phyloP scores from a whole-genome alignment of 1,140 invertebrate species.

The Papilio polyxenes region DNA sequence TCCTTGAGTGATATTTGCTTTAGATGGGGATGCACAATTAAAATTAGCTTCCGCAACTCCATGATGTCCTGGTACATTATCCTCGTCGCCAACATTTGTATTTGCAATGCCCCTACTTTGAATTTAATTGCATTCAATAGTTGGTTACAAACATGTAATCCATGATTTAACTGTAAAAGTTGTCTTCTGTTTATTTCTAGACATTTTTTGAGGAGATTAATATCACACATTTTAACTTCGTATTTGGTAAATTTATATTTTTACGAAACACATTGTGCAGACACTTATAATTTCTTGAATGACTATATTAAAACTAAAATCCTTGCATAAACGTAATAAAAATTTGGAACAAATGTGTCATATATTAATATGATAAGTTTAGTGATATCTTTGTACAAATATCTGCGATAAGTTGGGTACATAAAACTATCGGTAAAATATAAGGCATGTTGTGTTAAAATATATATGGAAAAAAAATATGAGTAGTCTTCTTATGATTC shows the following conservation, averaged over 20 bases:
- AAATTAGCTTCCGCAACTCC: conserved; percentile 60
- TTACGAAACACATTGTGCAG: neutral
- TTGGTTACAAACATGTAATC: conserved; percentile 51
- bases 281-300: neutral
- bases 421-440: conserved; percentile 24
- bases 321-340: neutral
- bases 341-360: conserved; percentile 26
- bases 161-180: conserved; percentile 50
- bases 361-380: conserved; percentile 32
- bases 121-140: conserved; percentile 56
- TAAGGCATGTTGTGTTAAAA: neutral
- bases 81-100: conserved; percentile 55
- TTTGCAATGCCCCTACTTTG: conserved; percentile 52
- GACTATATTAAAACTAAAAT: neutral
- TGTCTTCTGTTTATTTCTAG: conserved; percentile 51
- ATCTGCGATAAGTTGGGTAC: conserved; percentile 5
- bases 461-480: neutral
- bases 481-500: neutral
- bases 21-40: conserved; percentile 55
- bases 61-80: conserved; percentile 59
- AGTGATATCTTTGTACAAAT: conserved; percentile 8
- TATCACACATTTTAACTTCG: conserved; percentile 39
- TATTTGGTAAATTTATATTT: conserved; percentile 1
- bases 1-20: conserved; percentile 37
- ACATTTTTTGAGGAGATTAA: conserved; percentile 48